Base-by-base conservation (phyloP, 2,113 vertebrate species). In the Megalops atlanticus region DNA sequence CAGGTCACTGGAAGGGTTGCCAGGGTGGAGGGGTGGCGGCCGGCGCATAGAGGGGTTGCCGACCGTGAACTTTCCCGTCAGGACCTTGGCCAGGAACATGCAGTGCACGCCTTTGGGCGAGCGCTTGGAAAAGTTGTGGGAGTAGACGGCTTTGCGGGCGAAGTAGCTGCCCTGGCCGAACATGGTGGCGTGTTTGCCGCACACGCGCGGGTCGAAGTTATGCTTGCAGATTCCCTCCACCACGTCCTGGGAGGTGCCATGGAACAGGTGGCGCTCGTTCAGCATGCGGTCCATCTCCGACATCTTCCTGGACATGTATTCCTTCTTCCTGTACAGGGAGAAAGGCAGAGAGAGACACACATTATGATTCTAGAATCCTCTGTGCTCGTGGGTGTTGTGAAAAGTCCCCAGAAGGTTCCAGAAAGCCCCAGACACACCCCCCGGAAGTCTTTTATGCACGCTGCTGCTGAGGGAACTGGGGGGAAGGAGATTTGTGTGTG, bases 111-210 rank as follows among this genome's bases (percentile, higher is more conserved):
- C 98, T 85, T 93, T 96, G 80, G 95, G 92, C 0, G 98, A 99
- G 77, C 96, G 95, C 71, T 97, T 98, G 87, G 98, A 97, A 89
- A 99, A 99, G 89, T 98, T 98, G 88, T 99, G 98, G 7, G 97
- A 99, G 86, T 99, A 99, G 83, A 97, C 96, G 0, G 97, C 97
- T 86, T 98, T 98, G 82, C 97, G 96, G 81, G 98, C 98, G 15
- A 99, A 99, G 89, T 99, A 99, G 90, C 97, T 99, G 86, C 98
- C 98, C 92, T 99, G 98, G 80, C 98, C 98, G 2, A 99, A 99
- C 97, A 99, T 98, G 85, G 98, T 99, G 89, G 98, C 98, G 7
- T 99, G 98, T 35, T 99, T 99, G 80, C 98, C 98, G 24, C 97
- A 98, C 38, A 99, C 97, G 0, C 98, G 94, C 0, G 98, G 98